These are phyloP conservation scores for Acanthosepion esculentum DNA, from an alignment of 2,888 invertebrate genomes.

Conservation along the genomic window DNA sequence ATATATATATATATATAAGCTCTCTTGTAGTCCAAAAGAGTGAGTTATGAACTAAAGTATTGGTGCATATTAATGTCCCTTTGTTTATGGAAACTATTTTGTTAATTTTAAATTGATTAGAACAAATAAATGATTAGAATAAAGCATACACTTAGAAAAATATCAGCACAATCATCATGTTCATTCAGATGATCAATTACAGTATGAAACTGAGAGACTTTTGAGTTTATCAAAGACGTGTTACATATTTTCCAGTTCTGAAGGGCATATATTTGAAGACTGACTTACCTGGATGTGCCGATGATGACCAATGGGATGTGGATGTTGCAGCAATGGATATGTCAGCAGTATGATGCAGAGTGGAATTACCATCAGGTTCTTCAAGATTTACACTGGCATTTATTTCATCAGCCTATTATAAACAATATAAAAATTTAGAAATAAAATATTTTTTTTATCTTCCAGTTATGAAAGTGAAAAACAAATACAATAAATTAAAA, in stretches of 20 bases:
- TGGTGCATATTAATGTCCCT: no score
- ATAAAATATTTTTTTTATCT: neutral
- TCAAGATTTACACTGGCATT: constrained; percentile 33
- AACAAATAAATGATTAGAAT: no score
- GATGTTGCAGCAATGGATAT: neutral
- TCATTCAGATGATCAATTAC: neutral
- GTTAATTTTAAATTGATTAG: no score
- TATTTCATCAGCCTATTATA: neutral
- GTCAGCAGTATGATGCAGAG: neutral
- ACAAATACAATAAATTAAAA: no score
- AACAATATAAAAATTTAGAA: neutral
- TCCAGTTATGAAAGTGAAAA: no score
- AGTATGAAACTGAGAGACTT: neutral
- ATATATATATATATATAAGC: no score
- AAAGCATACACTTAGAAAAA: no score
- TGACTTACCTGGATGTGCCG: neutral
- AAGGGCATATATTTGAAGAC: neutral
- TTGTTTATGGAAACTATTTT: no score
- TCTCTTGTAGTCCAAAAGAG: no score
- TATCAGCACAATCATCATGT: no score
- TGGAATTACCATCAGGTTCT: neutral
- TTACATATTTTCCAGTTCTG: neutral
- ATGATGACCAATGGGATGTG: neutral
- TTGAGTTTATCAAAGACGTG: neutral
- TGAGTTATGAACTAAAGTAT: no score